Base-by-base conservation (phyloP, 2,113 vertebrate species). In the Phrynosoma platyrhinos region DNA sequence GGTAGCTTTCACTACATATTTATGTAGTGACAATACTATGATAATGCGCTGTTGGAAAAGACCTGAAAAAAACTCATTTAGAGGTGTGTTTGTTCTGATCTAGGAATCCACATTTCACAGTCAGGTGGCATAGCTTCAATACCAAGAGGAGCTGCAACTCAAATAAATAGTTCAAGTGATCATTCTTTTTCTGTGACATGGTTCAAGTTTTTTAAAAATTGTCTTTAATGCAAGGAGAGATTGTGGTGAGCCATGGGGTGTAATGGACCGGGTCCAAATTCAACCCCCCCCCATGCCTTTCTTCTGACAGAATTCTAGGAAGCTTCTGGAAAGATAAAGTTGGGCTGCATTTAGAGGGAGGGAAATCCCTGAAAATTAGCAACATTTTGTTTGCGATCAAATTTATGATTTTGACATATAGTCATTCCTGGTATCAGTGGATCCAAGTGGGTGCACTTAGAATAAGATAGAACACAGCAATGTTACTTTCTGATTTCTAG, bases 141-240 rank as follows among this genome's bases (percentile, higher is more conserved):
- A 32, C 27, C 9, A 52, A 66, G 55, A 53, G 32, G 23, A 52
- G 25, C 53, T 66, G 64, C 42, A 77, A 36, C n/a, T 4, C 72
- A 76, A 68, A 76, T 83, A 66, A 77, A 77, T 88, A 64, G 66
- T 52, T 36, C 40, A 52, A 40, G 27, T 62, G 23, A 52, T 64
- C 9, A 62, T 62, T 62, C 58, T 62, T 16, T 62, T 62, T 58
- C 14, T 62, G 58, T 62, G 13, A 62, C 58, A 62, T 62, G 58
- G 18, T 25, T n/a, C 25, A 74, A 47, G 32, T 25, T 82, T 3
- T 76, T 20, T 82, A 20, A 27, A 47, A 4, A 25, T 20, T 13
- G 30, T 82, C 27, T 20, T 8, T 0, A 0, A 25, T 4, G 0
- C 9, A 68, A 9, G 30, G 0, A 1, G 75, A 32, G 0, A 0